Percentiles rank a stretch among this genome's conserved stretches.
These are phyloP conservation scores for Pandion haliaetus DNA, from an alignment of 2,113 vertebrate genomes.

Conservation along the genomic window DNA sequence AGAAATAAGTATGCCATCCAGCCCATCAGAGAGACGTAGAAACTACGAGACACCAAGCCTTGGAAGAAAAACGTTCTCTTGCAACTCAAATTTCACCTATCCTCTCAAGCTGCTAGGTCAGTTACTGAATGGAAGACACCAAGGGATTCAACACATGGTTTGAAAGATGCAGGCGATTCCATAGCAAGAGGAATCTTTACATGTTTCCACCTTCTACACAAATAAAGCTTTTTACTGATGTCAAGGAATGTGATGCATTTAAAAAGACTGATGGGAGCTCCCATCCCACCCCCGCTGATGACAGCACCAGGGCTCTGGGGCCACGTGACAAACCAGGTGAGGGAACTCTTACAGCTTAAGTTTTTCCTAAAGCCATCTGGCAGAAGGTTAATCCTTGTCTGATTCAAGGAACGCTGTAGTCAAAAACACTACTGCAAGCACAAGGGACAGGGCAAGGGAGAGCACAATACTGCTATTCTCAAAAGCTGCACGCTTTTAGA, in stretches of 20 bases:
- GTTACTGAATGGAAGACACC: not conserved
- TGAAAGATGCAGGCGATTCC: not conserved
- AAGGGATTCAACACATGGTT: not conserved
- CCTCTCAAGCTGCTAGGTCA: not conserved
- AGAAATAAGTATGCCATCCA: not conserved
- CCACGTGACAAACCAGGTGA: not conserved
- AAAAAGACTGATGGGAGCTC: too few species aligned
- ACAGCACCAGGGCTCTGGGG: not conserved
- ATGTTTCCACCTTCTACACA: not conserved
- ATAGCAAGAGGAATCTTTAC: not conserved
- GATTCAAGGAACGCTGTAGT: not conserved
- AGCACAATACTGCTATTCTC: not conserved
- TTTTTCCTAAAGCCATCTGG: too few species aligned
- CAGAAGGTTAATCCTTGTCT: not conserved
- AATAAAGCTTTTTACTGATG: not conserved
- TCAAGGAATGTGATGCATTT: not conserved
- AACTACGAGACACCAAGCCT: not conserved
- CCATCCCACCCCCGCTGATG: not conserved
- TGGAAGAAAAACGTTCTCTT: not conserved
- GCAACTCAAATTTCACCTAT: too few species aligned
- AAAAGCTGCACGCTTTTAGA: not conserved
- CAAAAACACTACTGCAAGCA: not conserved
- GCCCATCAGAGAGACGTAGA: not conserved
- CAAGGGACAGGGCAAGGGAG: not conserved
- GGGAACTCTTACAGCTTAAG: not conserved